Evolutionary conservation across 2,113 vertebrate species (phyloP).

Genomic region (Chloropsis cyanopogon): DNA sequence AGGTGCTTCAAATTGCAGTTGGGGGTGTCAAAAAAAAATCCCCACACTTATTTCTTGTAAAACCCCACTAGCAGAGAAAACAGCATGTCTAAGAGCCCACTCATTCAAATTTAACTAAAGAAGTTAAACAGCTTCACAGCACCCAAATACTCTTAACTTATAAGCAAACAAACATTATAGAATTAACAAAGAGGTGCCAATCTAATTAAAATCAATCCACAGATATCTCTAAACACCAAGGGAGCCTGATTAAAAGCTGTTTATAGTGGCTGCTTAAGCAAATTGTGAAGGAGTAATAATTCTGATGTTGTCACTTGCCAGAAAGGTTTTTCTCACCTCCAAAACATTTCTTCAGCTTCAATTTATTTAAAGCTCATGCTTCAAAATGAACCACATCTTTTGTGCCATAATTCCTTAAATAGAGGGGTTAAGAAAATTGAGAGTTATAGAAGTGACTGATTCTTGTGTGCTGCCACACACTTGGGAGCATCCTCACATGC

Average conservation of each 20-base stretch:
- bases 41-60: background rate
- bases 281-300: constrained; percentile 7
- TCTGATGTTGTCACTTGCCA: background rate
- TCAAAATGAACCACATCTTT: background rate
- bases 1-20: background rate
- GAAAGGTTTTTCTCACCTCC: background rate
- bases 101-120: background rate
- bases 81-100: background rate
- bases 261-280: constrained; percentile 38
- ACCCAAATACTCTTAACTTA: constrained; percentile 6
- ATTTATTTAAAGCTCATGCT: background rate
- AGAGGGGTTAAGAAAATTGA: background rate
- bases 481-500: background rate
- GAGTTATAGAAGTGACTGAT: background rate
- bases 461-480: background rate
- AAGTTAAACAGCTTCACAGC: background rate
- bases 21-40: background rate
- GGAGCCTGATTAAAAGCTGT: constrained; percentile 37
- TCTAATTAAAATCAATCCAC: constrained; percentile 48
- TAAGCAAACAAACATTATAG: constrained; percentile 13
- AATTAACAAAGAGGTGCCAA: constrained; percentile 42
- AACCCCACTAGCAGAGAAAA: background rate
- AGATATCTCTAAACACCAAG: background rate
- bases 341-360: background rate
- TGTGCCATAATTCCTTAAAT: background rate